phyloP scores from a whole-genome alignment of 2,888 invertebrate genomes.

The Nomada ferruginata region DNA sequence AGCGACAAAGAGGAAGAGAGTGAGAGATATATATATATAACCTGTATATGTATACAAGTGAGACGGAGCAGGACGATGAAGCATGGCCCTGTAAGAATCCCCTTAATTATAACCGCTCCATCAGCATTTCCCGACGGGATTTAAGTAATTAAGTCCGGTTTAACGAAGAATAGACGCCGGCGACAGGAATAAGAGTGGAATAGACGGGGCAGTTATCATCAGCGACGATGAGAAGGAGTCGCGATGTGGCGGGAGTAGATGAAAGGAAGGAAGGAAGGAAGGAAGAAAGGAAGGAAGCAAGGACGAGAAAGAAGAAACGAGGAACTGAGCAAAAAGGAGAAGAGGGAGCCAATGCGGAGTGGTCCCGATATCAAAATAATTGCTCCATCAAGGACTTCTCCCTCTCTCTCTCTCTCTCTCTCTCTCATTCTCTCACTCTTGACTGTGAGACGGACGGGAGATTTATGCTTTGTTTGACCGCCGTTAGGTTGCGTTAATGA shows the following conservation, averaged over 20 bases:
- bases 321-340: conserved; percentile 26
- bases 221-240: conserved; percentile 44
- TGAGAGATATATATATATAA: not conserved
- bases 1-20: conserved; percentile 2
- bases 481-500: conserved; percentile 69
- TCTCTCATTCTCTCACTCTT: conserved; percentile 13
- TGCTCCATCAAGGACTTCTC: conserved; percentile 70
- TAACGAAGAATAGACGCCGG: conserved; percentile 76
- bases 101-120: conserved; percentile 78
- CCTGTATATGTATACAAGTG: not conserved
- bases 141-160: conserved; percentile 79
- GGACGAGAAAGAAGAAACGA: conserved; percentile 29
- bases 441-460: conserved; percentile 58
- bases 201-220: conserved; percentile 68
- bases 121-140: conserved; percentile 77
- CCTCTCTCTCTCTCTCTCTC: not conserved
- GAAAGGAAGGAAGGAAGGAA: conserved; percentile 30
- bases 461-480: conserved; percentile 72
- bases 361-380: conserved; percentile 77
- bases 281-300: conserved; percentile 17
- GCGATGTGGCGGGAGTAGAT: conserved; percentile 38
- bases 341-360: conserved; percentile 66
- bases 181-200: conserved; percentile 71
- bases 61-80: not conserved
- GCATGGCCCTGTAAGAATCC: conserved; percentile 70